Percentiles rank a stretch among this genome's conserved stretches.
Evolutionary conservation across 2,113 vertebrate genomes (phyloP).

Genomic region (Oxyura jamaicensis): DNA sequence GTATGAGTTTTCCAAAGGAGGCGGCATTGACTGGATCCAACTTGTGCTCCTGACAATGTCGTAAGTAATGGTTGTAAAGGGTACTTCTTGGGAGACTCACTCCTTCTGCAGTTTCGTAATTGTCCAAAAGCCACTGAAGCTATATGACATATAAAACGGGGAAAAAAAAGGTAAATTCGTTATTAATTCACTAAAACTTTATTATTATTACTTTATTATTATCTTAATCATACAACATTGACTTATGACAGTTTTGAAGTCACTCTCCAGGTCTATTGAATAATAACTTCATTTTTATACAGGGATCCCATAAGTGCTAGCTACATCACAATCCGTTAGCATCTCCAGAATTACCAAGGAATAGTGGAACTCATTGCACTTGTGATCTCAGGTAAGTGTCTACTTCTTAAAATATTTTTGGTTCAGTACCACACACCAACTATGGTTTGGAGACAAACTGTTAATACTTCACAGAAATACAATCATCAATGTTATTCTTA

Average conservation of each 20-base stretch:
- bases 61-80: conserved; percentile 86
- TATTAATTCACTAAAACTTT: conserved; percentile 2
- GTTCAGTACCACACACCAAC: background rate
- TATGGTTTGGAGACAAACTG: conserved; percentile 11
- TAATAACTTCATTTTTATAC: background rate
- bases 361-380: conserved; percentile 13
- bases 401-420: conserved; percentile 33
- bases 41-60: conserved; percentile 87
- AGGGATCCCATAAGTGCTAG: background rate
- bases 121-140: conserved; percentile 88
- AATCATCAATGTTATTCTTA: conserved; percentile 8
- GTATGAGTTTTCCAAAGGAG: conserved; percentile 87
- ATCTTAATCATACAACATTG: background rate
- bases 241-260: background rate
- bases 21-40: conserved; percentile 87
- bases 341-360: conserved; percentile 14
- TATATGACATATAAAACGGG: conserved; percentile 63
- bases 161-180: background rate
- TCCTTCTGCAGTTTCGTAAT: conserved; percentile 88
- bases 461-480: conserved; percentile 39
- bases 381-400: conserved; percentile 3
- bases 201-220: no score
- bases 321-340: background rate
- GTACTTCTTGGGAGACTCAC: conserved; percentile 86
- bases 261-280: background rate